phyloP scores from a whole-genome alignment of 2,797 vertebrate species.

The Sebastes taczanowskii region DNA sequence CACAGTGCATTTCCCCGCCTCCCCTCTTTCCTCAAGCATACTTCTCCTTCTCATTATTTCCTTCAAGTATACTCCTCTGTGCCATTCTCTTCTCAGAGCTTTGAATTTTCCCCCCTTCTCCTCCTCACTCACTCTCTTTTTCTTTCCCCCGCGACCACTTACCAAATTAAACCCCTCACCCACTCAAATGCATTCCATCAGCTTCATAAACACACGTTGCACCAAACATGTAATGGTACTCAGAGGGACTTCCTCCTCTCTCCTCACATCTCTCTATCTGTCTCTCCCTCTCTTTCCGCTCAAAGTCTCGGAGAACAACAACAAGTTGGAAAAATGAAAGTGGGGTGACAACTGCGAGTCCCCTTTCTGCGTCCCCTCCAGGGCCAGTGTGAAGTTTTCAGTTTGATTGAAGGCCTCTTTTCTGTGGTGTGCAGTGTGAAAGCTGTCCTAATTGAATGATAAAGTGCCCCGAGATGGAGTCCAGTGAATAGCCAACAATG shows the following conservation, averaged over 20 bases:
- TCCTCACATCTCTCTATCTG: constrained; percentile 39
- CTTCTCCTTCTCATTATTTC: constrained; percentile 67
- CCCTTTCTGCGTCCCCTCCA: constrained; percentile 75
- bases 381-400: constrained; percentile 86
- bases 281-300: constrained; percentile 12
- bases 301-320: constrained; percentile 48
- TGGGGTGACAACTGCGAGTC: constrained; percentile 75
- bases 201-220: constrained; percentile 63
- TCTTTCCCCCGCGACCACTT: constrained; percentile 14
- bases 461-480: constrained; percentile 87
- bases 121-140: neutral
- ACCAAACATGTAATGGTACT: constrained; percentile 41
- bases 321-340: constrained; percentile 76
- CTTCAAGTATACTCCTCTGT: constrained; percentile 54
- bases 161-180: constrained; percentile 69
- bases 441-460: constrained; percentile 91
- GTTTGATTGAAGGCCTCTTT: constrained; percentile 87
- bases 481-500: constrained; percentile 86
- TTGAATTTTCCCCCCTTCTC: constrained; percentile 41
- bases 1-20: neutral
- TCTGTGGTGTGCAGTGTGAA: constrained; percentile 86
- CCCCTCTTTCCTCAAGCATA: constrained; percentile 29
- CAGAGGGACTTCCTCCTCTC: constrained; percentile 44
- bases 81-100: constrained; percentile 57
- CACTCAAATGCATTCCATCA: constrained; percentile 65